Base-by-base conservation (phyloP, 64 coral and sea anemone species). In the Pocillopora verrucosa region DNA sequence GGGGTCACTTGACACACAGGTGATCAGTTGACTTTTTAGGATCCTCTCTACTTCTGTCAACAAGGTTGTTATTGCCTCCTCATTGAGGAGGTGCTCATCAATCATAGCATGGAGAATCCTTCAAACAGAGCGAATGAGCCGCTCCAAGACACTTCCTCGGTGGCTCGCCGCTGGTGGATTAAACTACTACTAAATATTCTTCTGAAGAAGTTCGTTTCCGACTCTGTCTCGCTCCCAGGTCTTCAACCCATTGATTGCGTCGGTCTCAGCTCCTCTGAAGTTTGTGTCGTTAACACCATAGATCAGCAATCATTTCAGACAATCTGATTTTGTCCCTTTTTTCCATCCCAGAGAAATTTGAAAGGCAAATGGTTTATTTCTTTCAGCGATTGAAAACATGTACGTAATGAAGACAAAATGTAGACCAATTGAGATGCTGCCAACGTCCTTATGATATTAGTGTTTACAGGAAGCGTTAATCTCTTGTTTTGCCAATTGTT, bases 131-230 rank as follows among this genome's bases (percentile, higher is more conserved):
- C 70, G 58, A 59, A 91, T 86, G 51, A 91, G 59, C 30, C 80
- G 80, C 64, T 89, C 87, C 88, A 60, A 80, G 30, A 89, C 87
- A 89, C 87, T 76, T n/a, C 87, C 87, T 64, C 78, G 58, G 15
- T 88, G 75, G 34, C 87, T 88, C 36, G 75, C 87, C 7, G 63
- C 76, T 7, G 88, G 75, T 16, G 62, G 88, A 38, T 80, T 80
- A 51, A 89, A 72, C 37, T 80, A 36, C 77, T 77, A 89, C 26
- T 65, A 67, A 60, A 81, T 80, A 72, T 72, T 13, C 65, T 73
- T 80, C 36, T 73, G 77, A 13, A 35, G 79, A 0, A 89, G 77
- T 25, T 89, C 76, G 25, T 51, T 22, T 9, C 72, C 41, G 25
- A 89, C 59, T 65, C 64, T 80, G 30, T 80, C 77, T 80, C 80